Evolutionary conservation across 2,888 invertebrate genomes (phyloP).

Genomic region (Sarcophaga rosellei): DNA sequence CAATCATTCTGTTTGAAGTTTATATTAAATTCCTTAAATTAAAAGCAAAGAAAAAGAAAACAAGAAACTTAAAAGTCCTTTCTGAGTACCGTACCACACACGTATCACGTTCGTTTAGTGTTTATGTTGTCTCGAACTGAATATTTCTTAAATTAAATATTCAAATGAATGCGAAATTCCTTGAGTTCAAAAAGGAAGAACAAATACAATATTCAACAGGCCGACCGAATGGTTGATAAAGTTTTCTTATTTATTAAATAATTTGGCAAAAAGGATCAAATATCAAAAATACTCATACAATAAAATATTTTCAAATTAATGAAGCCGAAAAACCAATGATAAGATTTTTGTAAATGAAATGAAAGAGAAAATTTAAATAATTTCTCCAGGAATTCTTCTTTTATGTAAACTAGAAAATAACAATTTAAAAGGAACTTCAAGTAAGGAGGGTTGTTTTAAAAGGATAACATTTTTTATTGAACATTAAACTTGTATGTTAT

Average conservation of each 20-base stretch:
- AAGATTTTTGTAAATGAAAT: too few species aligned
- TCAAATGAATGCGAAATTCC: slow-evolving; percentile 1
- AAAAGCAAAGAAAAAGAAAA: neutral
- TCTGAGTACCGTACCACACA: too few species aligned
- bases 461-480: too few species aligned
- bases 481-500: too few species aligned
- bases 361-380: too few species aligned
- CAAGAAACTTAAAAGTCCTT: too few species aligned
- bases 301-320: neutral
- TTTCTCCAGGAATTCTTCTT: too few species aligned
- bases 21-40: slow-evolving; percentile 28
- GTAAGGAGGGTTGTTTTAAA: too few species aligned
- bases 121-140: too few species aligned
- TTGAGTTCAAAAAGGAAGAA: neutral
- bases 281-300: neutral
- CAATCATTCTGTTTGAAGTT: slow-evolving; percentile 11
- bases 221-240: neutral
- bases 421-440: too few species aligned
- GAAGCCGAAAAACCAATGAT: neutral
- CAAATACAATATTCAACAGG: neutral
- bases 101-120: too few species aligned
- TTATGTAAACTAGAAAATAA: too few species aligned
- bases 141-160: neutral
- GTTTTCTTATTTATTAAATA: neutral
- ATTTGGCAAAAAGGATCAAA: neutral